phyloP scores from a whole-genome alignment of 1,140 invertebrate species.

The Oreohelix idahoensis region DNA sequence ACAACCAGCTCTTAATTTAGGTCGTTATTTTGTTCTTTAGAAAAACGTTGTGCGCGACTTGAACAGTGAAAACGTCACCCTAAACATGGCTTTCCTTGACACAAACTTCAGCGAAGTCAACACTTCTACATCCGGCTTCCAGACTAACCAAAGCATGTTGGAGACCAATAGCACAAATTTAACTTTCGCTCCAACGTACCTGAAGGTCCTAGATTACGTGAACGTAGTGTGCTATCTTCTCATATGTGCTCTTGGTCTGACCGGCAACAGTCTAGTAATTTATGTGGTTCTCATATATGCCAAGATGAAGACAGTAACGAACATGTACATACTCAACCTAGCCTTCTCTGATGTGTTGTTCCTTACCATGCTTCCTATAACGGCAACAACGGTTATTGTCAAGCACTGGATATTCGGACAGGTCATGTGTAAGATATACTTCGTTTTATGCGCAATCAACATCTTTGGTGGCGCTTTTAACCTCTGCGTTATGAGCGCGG shows the following conservation, averaged over 20 bases:
- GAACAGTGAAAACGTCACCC: background rate
- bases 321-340: slow-evolving; percentile 96
- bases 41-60: background rate
- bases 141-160: background rate
- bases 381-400: slow-evolving; percentile 88
- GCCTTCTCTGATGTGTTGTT: slow-evolving; percentile 97
- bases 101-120: background rate
- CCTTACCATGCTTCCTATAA: slow-evolving; percentile 91
- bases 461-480: slow-evolving; percentile 96
- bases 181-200: background rate
- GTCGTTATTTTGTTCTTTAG: too few relatives aligned
- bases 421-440: slow-evolving; percentile 87
- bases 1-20: too few relatives aligned
- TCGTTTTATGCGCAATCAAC: slow-evolving; percentile 94
- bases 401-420: slow-evolving; percentile 92
- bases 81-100: background rate
- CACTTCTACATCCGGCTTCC: background rate
- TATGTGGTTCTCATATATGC: slow-evolving; percentile 89
- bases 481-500: slow-evolving; percentile 94
- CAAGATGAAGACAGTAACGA: slow-evolving; percentile 98
- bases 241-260: slow-evolving; percentile 89
- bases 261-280: slow-evolving; percentile 94
- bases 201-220: background rate
- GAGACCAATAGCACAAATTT: background rate
- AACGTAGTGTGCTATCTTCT: slow-evolving; percentile 72